Base-by-base conservation (phyloP, 1,140 invertebrate genomes). In the Thaumatotibia leucotreta region DNA sequence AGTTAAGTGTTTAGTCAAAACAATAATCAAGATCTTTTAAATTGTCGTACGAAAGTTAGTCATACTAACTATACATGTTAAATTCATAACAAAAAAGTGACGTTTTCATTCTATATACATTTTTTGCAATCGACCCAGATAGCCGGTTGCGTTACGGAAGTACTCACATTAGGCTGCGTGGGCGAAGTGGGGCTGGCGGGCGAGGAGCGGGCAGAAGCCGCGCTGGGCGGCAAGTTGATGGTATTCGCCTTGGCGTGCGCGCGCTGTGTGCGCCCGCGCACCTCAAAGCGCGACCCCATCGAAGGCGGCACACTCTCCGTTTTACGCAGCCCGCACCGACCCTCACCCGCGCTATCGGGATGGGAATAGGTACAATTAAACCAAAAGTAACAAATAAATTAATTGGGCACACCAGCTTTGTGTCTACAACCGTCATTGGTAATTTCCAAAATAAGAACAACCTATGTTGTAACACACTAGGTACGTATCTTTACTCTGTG, bases 171-270 rank as follows among this genome's bases (percentile, higher is more conserved):
- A 52, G 80, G 72, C 50, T 85, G 82, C 49, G 82, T 84, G 65
- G 85, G 87, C 31, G 85, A 85, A 4, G 81, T 83, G 39, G 83
- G 80, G 58, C 77, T 82, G 27, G 72, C 52, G 32, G 76, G 66
- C 45, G 68, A 29, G 63, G 62, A 69, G 39, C 69, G 65, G 35
- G 66, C 66, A 50, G 50, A 14, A 14, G 70, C 73, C 33, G 84
- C 77, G 14, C 84, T 85, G 22, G 91, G 83, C 4, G 92, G 92
- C 69, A 93, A 88, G 70, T 92, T 92, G 77, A 93, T 92, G 14
- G 89, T 94, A 86, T 92, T 94, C 77, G 92, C 93, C 88, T 95
- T 95, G 52, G 80, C 82, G 92, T 93, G 73, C 78, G 93, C 83
- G 75, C 93, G 67, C 89, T 71, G 92, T 80, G 70, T 87, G 73